phyloP scores from a whole-genome alignment of 2,888 invertebrate genomes.

The Pammene fasciana region DNA sequence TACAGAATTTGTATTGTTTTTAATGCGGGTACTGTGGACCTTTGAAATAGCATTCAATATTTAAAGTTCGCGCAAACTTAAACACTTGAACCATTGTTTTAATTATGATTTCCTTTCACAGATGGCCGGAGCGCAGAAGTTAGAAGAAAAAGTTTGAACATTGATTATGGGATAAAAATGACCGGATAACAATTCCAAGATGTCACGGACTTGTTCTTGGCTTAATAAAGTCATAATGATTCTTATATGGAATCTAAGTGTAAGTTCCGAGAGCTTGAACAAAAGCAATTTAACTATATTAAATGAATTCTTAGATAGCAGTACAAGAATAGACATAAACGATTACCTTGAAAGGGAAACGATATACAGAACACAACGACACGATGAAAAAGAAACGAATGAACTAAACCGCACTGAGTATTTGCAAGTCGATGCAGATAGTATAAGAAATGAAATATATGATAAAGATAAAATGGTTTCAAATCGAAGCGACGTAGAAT shows the following conservation, averaged over 20 bases:
- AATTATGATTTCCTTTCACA: slow-evolving; percentile 38
- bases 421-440: neutral
- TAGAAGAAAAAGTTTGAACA: slow-evolving; percentile 17
- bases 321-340: slow-evolving; percentile 44
- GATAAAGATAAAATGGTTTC: slow-evolving; percentile 46
- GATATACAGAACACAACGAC: slow-evolving; percentile 14
- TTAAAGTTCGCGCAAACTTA: slow-evolving; percentile 28
- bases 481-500: slow-evolving; percentile 49
- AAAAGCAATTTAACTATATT: slow-evolving; percentile 45
- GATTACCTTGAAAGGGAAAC: slow-evolving; percentile 38
- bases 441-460: slow-evolving; percentile 33
- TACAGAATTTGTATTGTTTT: neutral
- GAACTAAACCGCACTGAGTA: slow-evolving; percentile 27
- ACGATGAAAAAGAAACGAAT: slow-evolving; percentile 6
- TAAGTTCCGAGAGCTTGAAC: slow-evolving; percentile 46
- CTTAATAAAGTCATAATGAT: slow-evolving; percentile 46
- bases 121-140: slow-evolving; percentile 34
- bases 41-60: slow-evolving; percentile 24
- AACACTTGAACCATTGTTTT: slow-evolving; percentile 29
- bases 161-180: slow-evolving; percentile 42
- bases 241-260: slow-evolving; percentile 48
- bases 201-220: slow-evolving; percentile 45
- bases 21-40: neutral
- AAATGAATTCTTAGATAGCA: slow-evolving; percentile 53
- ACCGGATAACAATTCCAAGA: slow-evolving; percentile 46